Percentiles rank a stretch among this genome's conserved stretches.
Evolutionary conservation across 2,113 vertebrate genomes (phyloP).

Genomic region (Pterophyllum scalare): DNA sequence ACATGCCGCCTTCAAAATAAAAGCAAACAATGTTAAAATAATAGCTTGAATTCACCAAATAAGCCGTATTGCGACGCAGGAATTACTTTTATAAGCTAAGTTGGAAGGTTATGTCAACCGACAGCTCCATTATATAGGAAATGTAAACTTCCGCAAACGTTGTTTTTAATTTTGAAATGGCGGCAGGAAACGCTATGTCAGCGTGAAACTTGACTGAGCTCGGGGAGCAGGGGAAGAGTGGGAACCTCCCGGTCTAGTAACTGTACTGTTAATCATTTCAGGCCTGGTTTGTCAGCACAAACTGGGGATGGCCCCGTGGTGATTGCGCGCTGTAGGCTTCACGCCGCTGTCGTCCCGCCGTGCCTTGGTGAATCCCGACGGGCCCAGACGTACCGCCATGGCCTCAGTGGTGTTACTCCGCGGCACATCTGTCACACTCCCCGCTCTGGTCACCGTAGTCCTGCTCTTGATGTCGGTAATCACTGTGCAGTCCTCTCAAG

Average conservation of each 20-base stretch:
- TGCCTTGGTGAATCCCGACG: slow-evolving; percentile 66
- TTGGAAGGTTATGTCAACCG: accelerated
- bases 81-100: not conserved
- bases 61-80: not conserved
- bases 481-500: slow-evolving; percentile 83
- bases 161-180: slow-evolving; percentile 39
- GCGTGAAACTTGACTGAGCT: not conserved
- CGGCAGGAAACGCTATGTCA: slow-evolving; percentile 21
- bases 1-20: slow-evolving; percentile 27
- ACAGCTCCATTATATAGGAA: not conserved
- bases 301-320: slow-evolving; percentile 43
- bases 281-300: not conserved
- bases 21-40: not conserved
- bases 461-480: slow-evolving; percentile 62
- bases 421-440: slow-evolving; percentile 67
- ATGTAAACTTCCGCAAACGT: not conserved
- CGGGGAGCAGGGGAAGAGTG: not conserved
- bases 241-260: not conserved
- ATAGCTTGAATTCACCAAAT: not conserved
- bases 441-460: slow-evolving; percentile 67
- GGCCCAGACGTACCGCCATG: slow-evolving; percentile 55
- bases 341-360: slow-evolving; percentile 45
- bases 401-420: slow-evolving; percentile 42
- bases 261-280: not conserved
- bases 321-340: slow-evolving; percentile 26